Evolutionary conservation across 2,888 invertebrate genomes (phyloP), one percentile per base, ranked within the genome.

Genomic region (Cosmopolites sordidus): DNA sequence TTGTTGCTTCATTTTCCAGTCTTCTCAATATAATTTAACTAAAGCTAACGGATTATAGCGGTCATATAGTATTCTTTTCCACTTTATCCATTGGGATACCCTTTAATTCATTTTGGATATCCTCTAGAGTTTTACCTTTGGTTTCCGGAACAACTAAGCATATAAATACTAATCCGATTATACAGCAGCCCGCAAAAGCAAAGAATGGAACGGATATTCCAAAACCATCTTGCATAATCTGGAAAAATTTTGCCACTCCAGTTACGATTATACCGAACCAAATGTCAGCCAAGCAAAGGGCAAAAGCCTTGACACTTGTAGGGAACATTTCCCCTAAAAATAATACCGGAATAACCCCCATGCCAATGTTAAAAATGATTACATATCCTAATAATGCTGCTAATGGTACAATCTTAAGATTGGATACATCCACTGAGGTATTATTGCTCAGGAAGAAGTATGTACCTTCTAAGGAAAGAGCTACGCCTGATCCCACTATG

Each of bases 71-170:
- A 8, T 16, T 18, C n/a, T 45, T 16, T 6, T 43, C 27, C 22
- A 12, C 2, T 29, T n/a, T 38, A 2, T 43, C 51, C 16, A 43
- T 50, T 16, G 44, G 33, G n/a, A 33, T 39, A 71, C 80, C 78
- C 60, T 78, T 76, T 3, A 87, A 73, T 48, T 81, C 78, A 16
- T 80, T 78, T 66, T 86, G 86, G 64, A 87, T 86, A 64, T 82
- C 79, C 48, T 83, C 78, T 66, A 87, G 78, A 1, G 84, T 84
- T 64, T 84, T 85, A 51, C 84, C 84, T 68, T 84, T 86, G 2
- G 86, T 86, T 73, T 86, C 86, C 0, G 86, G 85, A n/a, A 86
- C 78, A 59, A 78, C 71, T n/a, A 79, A 68, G 46, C 78, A 60
- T 64, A 85, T 81, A 69, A 82, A 84, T 56, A 80, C 70, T 43